Conservation (phyloP, 2,113 vertebrate species). For the Oxyura jamaicensis region DNA sequence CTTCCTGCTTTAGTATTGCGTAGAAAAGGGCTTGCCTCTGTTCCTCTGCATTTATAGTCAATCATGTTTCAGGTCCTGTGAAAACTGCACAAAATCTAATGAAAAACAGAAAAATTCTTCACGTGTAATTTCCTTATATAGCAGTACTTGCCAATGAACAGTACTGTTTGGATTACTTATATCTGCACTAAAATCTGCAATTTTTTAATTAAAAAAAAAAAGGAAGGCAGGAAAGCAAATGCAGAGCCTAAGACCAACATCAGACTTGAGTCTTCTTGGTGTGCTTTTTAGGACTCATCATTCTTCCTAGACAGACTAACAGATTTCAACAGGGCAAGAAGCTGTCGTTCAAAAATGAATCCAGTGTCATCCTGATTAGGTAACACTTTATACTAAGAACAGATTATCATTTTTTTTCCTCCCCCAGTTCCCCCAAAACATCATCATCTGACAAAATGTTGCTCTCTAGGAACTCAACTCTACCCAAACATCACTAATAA, state of each 20-base stretch:
- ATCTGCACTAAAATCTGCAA: background rate
- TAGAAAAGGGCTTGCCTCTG: background rate
- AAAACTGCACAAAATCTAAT: background rate
- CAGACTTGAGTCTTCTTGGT: background rate
- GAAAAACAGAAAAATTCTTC: background rate
- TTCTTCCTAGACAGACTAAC: background rate
- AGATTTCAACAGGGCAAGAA: background rate
- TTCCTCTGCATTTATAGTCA: background rate
- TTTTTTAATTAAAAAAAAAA: background rate
- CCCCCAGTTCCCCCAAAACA: background rate
- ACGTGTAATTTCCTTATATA: background rate
- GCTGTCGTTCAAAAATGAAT: background rate
- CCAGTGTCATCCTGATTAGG: background rate
- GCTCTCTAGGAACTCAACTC: background rate
- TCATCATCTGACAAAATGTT: background rate
- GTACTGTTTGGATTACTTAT: background rate
- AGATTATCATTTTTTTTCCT: background rate
- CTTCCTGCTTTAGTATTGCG: background rate
- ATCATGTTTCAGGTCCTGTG: background rate
- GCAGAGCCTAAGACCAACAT: background rate
- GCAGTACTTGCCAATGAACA: background rate
- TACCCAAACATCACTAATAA: background rate
- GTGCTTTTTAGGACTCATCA: background rate
- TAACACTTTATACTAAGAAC: background rate
- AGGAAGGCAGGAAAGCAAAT: background rate